These are phyloP conservation scores for Nyctibius bracteatus DNA, from an alignment of 2,113 vertebrate genomes.

Conservation along the genomic window DNA sequence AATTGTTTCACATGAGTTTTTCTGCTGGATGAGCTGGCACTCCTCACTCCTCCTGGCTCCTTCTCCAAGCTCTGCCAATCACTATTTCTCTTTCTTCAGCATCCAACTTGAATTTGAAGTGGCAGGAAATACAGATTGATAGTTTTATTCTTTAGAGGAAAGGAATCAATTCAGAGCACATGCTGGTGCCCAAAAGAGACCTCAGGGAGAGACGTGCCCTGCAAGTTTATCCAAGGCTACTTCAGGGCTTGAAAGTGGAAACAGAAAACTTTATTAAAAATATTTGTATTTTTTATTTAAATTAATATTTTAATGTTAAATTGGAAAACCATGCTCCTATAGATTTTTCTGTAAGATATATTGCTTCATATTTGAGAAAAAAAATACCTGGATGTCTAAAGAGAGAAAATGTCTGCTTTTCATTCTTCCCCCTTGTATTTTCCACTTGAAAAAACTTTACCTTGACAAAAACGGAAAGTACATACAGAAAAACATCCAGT, in stretches of 20 bases:
- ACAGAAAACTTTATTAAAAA: not conserved
- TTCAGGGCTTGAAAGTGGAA: not conserved
- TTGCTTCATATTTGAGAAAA: not conserved
- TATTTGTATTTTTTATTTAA: not conserved
- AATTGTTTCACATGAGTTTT: not conserved
- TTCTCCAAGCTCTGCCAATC: conserved; percentile 23
- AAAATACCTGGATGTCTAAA: not conserved
- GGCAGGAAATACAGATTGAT: conserved; percentile 2
- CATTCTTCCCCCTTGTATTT: not conserved
- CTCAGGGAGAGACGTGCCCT: not conserved
- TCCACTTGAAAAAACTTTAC: not conserved
- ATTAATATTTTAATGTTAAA: not conserved
- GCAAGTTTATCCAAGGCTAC: not conserved
- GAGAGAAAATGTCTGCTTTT: not conserved
- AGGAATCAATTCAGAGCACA: not conserved
- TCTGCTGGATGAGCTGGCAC: conserved; percentile 14
- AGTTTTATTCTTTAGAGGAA: conserved; percentile 11
- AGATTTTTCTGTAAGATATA: not conserved
- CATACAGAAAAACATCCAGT: not conserved
- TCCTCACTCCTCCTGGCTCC: not conserved
- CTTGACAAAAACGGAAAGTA: not conserved
- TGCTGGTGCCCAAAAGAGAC: not conserved
- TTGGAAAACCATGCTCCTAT: not conserved
- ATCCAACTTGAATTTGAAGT: not conserved
- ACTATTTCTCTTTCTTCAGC: not conserved